A percentile compares a stretch with the other conserved stretches of the same genome.
phyloP scores from a whole-genome alignment of 37 sponge, comb jelly and placozoan genomes.

The Hormiphora californensis region DNA sequence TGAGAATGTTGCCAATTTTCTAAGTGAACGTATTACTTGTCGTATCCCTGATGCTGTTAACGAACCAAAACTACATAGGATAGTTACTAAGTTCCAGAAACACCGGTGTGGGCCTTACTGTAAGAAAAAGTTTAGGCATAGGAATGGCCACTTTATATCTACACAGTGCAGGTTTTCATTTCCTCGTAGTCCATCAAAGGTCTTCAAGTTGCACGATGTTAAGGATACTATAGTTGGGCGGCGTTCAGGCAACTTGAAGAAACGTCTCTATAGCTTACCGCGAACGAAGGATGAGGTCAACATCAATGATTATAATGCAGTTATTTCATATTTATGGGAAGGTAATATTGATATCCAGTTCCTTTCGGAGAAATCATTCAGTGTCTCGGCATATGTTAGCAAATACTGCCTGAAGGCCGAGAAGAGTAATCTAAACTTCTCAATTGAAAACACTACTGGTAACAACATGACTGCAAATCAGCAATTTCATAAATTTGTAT shows the following conservation, averaged over 20 bases:
- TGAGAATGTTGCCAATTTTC: neutral
- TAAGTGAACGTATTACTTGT: neutral
- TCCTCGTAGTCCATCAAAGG: neutral
- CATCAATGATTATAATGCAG: constrained; percentile 27
- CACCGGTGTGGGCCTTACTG: neutral
- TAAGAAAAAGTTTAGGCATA: neutral
- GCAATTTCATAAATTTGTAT: neutral
- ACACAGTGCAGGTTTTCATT: neutral
- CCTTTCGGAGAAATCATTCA: neutral
- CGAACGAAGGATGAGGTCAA: neutral
- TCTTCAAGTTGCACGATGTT: neutral
- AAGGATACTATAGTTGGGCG: neutral
- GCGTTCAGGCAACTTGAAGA: neutral
- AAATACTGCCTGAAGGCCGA: neutral
- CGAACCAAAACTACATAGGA: neutral
- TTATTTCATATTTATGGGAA: neutral
- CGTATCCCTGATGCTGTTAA: neutral
- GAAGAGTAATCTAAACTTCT: neutral
- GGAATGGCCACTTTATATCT: neutral
- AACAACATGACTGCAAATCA: neutral
- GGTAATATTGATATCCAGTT: constrained; percentile 28
- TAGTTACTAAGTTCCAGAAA: neutral
- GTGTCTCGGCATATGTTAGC: neutral
- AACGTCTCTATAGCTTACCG: neutral
- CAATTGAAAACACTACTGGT: neutral